phyloP scores from a whole-genome alignment of 2,888 invertebrate species.

The Nephrotoma appendiculata region DNA sequence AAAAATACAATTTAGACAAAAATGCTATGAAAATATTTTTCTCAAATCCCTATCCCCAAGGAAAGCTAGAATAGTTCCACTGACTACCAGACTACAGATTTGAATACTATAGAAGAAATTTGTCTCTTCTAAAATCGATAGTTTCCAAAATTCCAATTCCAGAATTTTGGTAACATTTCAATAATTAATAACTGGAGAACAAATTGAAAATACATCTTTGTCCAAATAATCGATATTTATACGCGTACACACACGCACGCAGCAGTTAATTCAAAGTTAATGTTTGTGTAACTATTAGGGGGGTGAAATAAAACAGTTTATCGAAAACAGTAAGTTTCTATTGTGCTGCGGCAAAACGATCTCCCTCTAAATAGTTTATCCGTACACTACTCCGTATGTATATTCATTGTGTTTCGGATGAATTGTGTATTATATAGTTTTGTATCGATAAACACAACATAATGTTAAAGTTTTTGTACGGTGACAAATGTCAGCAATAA shows the following conservation, averaged over 20 bases:
- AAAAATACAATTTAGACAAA: too few relatives aligned
- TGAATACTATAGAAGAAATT: too few relatives aligned
- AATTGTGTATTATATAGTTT: not conserved
- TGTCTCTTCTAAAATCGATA: too few relatives aligned
- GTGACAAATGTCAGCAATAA: slow-evolving; percentile 13
- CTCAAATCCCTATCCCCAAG: too few relatives aligned
- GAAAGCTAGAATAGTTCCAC: too few relatives aligned
- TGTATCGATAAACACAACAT: not conserved
- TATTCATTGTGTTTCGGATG: not conserved
- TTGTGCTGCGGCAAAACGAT: not conserved
- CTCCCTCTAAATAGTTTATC: not conserved
- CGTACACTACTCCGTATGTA: not conserved
- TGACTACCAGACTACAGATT: too few relatives aligned
- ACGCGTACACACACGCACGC: not conserved
- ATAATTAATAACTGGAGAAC: not conserved
- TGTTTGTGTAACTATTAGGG: not conserved
- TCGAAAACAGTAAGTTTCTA: not conserved
- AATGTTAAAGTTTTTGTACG: slow-evolving; percentile 3
- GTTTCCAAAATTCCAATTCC: too few relatives aligned
- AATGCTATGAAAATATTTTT: too few relatives aligned
- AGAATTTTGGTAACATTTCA: too few relatives aligned
- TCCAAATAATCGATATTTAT: not conserved
- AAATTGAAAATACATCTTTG: not conserved
- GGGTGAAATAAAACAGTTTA: not conserved
- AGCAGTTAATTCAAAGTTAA: not conserved